Evolutionary conservation across 2,113 vertebrate genomes (phyloP).

Genomic region (Heterochromis multidens): DNA sequence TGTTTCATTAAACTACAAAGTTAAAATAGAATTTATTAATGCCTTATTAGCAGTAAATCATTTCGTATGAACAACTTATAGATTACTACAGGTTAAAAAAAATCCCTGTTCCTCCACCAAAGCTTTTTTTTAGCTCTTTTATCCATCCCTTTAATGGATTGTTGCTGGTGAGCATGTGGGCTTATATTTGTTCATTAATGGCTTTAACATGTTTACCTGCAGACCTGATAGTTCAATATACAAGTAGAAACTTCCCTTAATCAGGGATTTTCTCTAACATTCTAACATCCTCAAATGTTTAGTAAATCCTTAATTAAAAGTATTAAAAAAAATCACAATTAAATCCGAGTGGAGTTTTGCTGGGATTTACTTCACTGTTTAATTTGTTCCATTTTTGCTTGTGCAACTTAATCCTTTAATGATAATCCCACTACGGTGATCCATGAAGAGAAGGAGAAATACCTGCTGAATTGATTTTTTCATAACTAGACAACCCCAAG

Average conservation of each 20-base stretch:
- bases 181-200: background rate
- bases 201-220: background rate
- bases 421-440: background rate
- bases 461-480: background rate
- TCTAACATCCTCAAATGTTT: background rate
- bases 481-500: background rate
- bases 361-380: background rate
- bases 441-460: background rate
- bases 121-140: background rate
- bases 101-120: background rate
- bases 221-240: background rate
- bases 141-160: background rate
- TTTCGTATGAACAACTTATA: background rate
- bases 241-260: background rate
- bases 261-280: background rate
- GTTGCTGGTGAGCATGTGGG: too few relatives aligned
- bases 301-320: background rate
- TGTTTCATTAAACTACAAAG: background rate
- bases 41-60: background rate
- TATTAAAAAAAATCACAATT: background rate
- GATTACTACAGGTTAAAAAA: background rate
- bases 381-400: background rate
- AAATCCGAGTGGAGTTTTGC: background rate
- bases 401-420: background rate
- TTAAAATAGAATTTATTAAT: background rate